phyloP scores from a whole-genome alignment of 2,888 invertebrate genomes.

The Microplitis manilae region DNA sequence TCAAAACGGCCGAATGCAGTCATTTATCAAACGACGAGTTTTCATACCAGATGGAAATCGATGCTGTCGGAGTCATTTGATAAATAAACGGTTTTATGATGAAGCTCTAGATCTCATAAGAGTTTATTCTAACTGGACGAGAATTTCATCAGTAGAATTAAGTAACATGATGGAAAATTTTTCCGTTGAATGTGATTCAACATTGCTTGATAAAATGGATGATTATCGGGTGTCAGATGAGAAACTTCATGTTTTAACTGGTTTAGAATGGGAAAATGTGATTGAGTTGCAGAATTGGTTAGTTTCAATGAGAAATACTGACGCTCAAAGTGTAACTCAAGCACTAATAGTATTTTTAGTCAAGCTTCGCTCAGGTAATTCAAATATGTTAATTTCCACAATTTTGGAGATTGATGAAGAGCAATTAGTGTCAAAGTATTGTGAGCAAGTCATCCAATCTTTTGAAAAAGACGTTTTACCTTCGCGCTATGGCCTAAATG shows the following conservation, averaged over 20 bases:
- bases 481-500: neutral
- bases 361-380: slow-evolving; percentile 1
- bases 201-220: slow-evolving; percentile 27
- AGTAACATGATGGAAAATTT: slow-evolving; percentile 8
- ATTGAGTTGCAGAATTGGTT: slow-evolving; percentile 32
- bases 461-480: slow-evolving; percentile 21
- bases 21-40: slow-evolving; percentile 28
- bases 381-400: slow-evolving; percentile 9
- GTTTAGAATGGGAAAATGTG: slow-evolving; percentile 33
- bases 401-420: neutral
- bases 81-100: slow-evolving; percentile 43
- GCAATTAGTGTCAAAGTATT: neutral
- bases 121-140: slow-evolving; percentile 20
- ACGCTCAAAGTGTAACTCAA: neutral
- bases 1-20: slow-evolving; percentile 41
- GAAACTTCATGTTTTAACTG: slow-evolving; percentile 31
- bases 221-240: slow-evolving; percentile 30
- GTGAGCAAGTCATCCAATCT: slow-evolving; percentile 14
- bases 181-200: neutral
- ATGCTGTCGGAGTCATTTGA: slow-evolving; percentile 38
- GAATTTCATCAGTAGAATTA: slow-evolving; percentile 11
- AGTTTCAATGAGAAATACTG: slow-evolving; percentile 33
- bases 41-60: slow-evolving; percentile 27
- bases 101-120: slow-evolving; percentile 36
- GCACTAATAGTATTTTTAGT: neutral